These are phyloP conservation scores for Nannobrachium achirus DNA, from an alignment of 2,113 vertebrate species.

Conservation along the genomic window DNA sequence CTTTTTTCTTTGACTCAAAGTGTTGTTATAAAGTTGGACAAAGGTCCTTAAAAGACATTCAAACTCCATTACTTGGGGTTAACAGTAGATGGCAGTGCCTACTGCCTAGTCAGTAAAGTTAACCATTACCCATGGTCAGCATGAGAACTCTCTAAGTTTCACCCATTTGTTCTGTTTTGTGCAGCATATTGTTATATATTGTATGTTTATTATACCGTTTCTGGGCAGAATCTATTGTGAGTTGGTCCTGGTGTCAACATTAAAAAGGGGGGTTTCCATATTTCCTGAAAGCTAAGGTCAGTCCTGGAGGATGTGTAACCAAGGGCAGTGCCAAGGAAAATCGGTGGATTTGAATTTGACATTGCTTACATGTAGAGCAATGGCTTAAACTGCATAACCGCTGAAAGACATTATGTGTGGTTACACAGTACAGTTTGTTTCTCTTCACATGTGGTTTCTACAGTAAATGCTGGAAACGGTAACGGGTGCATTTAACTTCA, in stretches of 20 bases:
- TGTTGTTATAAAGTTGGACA: background rate
- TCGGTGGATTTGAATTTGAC: slow-evolving; percentile 1
- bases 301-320: no score
- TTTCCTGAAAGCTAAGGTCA: slow-evolving; percentile 1
- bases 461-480: background rate
- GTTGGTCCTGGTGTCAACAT: background rate
- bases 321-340: background rate
- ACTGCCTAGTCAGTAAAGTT: background rate
- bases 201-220: background rate
- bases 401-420: background rate
- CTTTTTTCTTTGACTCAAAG: background rate
- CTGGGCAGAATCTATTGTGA: slow-evolving; percentile 30
- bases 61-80: background rate
- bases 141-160: background rate
- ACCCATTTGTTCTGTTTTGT: background rate
- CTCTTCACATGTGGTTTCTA: background rate
- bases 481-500: no score
- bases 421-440: background rate
- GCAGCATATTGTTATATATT: background rate
- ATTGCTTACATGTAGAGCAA: slow-evolving; percentile 1
- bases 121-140: background rate
- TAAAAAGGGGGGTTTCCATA: slow-evolving; percentile 20
- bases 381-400: no score
- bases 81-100: slow-evolving; percentile 14
- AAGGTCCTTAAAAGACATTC: background rate